phyloP scores from a whole-genome alignment of 1,140 invertebrate species.

The Drosophila sucinea region DNA sequence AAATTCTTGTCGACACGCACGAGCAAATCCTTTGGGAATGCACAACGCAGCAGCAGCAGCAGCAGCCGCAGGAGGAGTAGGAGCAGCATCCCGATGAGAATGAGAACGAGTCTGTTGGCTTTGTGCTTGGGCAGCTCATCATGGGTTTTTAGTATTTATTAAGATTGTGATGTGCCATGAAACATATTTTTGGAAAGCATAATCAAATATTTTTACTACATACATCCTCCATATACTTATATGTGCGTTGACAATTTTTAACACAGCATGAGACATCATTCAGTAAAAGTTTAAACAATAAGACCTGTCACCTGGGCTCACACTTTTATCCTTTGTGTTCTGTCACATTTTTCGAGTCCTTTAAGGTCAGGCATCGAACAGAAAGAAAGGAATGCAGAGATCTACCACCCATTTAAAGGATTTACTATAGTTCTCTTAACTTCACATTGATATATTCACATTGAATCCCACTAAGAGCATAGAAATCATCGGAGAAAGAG shows the following conservation, averaged over 20 bases:
- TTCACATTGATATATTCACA: too few species aligned
- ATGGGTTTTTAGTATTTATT: conserved; percentile 70
- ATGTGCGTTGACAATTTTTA: background rate
- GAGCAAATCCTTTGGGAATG: conserved; percentile 75
- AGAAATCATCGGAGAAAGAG: too few species aligned
- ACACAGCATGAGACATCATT: too few species aligned
- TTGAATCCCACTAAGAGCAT: too few species aligned
- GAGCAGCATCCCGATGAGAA: conserved; percentile 32
- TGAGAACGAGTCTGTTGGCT: conserved; percentile 53
- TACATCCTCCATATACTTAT: background rate
- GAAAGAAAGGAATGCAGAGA: too few species aligned
- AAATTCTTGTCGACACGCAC: conserved; percentile 80
- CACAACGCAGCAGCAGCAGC: conserved; percentile 46
- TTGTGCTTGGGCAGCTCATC: conserved; percentile 59
- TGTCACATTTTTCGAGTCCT: too few species aligned
- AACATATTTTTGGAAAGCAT: conserved; percentile 48
- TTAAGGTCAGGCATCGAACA: too few species aligned
- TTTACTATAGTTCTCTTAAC: too few species aligned
- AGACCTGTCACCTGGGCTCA: too few species aligned
- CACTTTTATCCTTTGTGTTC: too few species aligned
- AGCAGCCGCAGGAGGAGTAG: conserved; percentile 1
- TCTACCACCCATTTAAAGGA: too few species aligned
- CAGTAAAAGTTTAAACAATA: too few species aligned
- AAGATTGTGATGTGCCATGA: conserved; percentile 61
- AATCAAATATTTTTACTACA: conserved; percentile 45